These are phyloP conservation scores for Cossypha dichroa DNA, from an alignment of 2,797 vertebrate genomes.

Conservation along the genomic window DNA sequence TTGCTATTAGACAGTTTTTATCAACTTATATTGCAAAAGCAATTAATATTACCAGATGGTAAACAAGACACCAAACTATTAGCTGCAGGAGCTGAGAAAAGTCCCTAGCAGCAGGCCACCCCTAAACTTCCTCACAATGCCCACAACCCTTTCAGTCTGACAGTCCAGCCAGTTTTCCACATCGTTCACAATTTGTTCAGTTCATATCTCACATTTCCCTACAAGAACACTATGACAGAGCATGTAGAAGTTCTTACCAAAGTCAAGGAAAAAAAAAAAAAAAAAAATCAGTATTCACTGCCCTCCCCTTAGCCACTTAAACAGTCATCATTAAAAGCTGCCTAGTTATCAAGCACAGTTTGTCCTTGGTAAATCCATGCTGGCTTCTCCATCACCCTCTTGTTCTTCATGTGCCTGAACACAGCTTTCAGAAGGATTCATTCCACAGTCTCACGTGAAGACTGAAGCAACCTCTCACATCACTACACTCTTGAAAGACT, in stretches of 20 bases:
- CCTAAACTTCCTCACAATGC: background rate
- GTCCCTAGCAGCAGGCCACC: background rate
- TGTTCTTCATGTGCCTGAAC: background rate
- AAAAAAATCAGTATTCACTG: background rate
- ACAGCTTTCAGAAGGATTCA: background rate
- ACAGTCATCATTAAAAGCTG: background rate
- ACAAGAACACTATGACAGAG: background rate
- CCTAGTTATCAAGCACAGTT: background rate
- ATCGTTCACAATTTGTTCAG: background rate
- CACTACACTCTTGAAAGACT: background rate
- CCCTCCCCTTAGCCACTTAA: background rate
- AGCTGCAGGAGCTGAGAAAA: background rate
- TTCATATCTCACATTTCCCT: accelerated
- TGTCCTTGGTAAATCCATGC: background rate
- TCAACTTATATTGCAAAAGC: background rate
- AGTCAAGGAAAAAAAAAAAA: background rate
- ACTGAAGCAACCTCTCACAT: background rate
- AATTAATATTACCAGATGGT: background rate
- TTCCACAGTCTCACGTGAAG: background rate
- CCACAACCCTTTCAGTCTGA: background rate
- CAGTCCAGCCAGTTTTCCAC: background rate
- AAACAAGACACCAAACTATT: background rate
- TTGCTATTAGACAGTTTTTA: background rate
- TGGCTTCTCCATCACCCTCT: background rate
- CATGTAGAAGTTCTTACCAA: background rate